Evolutionary conservation across 2,113 vertebrate species (phyloP).

Genomic region (Chlamydotis undulata): DNA sequence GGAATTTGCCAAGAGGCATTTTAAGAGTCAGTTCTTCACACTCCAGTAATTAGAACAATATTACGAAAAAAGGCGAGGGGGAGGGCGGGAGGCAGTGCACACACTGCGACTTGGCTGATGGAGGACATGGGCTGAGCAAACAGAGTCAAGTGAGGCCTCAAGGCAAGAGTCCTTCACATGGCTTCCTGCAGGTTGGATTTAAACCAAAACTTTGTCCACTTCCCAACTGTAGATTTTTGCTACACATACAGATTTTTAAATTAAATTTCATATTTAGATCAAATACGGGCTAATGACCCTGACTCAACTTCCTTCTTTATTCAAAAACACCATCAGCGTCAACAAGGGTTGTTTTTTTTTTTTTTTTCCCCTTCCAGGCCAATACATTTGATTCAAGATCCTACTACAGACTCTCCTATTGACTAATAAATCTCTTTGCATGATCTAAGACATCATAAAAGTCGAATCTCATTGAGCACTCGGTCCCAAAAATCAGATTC

Average conservation of each 20-base stretch:
- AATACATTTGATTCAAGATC: background rate
- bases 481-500: background rate
- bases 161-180: background rate
- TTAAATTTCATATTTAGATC: background rate
- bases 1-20: slow-evolving; percentile 59
- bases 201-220: background rate
- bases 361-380: background rate
- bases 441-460: background rate
- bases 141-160: background rate
- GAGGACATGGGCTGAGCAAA: slow-evolving; percentile 7
- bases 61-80: background rate
- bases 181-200: background rate
- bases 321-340: background rate
- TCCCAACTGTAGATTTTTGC: background rate
- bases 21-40: slow-evolving; percentile 58
- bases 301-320: background rate
- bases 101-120: background rate
- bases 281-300: background rate
- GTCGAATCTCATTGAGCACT: background rate
- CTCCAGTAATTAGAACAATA: slow-evolving; percentile 60
- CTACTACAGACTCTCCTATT: background rate
- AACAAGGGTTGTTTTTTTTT: background rate
- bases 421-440: background rate
- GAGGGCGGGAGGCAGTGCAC: background rate
- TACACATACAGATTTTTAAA: background rate